A percentile compares a stretch with the other conserved stretches of the same genome.
phyloP scores from a whole-genome alignment of 2,113 vertebrate species.

The Scytalopus superciliaris region DNA sequence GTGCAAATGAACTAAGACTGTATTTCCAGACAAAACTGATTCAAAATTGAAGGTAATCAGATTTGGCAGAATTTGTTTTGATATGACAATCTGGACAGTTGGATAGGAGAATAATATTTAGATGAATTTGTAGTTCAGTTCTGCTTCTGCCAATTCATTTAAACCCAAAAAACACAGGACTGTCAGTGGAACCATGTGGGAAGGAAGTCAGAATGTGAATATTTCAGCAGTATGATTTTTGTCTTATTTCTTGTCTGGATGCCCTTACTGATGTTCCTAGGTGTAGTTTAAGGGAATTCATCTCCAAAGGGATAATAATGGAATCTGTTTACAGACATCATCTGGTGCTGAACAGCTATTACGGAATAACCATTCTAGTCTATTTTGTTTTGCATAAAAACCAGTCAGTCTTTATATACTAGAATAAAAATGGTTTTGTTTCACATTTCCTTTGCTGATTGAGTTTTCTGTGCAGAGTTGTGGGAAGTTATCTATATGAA shows the following conservation, averaged over 20 bases:
- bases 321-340: neutral
- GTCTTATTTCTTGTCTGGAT: neutral
- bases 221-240: neutral
- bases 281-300: neutral
- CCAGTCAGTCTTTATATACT: conserved; percentile 7
- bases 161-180: neutral
- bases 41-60: neutral
- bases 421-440: conserved; percentile 22
- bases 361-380: neutral
- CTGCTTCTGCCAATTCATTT: neutral
- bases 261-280: neutral
- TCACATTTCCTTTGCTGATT: conserved; percentile 42
- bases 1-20: neutral
- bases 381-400: neutral
- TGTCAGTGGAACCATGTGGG: neutral
- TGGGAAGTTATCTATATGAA: conserved; percentile 60
- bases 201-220: neutral
- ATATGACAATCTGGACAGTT: neutral
- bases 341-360: neutral
- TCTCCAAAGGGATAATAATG: neutral
- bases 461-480: conserved; percentile 45
- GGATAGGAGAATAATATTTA: neutral
- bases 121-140: neutral
- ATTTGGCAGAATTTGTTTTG: neutral
- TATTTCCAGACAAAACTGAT: neutral